Evolutionary conservation across 2,113 vertebrate species (phyloP).

Genomic region (Ictidomys tridecemlineatus): DNA sequence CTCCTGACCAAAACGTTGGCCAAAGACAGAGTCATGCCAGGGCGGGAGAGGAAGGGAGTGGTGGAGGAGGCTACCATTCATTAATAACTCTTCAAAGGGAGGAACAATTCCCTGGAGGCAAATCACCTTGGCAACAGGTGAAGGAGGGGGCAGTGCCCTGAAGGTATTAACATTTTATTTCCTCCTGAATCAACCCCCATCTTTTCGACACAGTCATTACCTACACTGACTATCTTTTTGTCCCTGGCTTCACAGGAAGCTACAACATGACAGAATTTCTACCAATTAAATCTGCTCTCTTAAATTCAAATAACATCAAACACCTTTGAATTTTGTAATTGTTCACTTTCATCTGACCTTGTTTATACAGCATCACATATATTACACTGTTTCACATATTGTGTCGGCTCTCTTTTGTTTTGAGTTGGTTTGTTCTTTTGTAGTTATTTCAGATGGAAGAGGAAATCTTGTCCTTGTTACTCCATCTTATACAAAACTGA

Average conservation of each 20-base stretch:
- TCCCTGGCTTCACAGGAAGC: neutral
- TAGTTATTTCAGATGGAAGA: neutral
- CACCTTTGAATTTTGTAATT: neutral
- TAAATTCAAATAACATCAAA: neutral
- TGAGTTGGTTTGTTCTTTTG: neutral
- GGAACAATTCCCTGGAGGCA: too few species aligned
- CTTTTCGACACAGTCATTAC: too few species aligned
- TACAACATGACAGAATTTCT: neutral
- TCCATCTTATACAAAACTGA: neutral
- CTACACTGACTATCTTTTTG: too few species aligned
- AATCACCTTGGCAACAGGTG: too few species aligned
- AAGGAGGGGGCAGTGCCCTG: too few species aligned
- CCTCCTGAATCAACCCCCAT: too few species aligned
- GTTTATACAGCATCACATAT: neutral
- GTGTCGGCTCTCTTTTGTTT: neutral
- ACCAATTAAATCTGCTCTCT: neutral
- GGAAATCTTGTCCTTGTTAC: neutral
- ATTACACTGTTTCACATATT: neutral
- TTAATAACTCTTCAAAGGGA: too few species aligned
- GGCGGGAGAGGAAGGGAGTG: too few species aligned
- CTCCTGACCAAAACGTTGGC: too few species aligned
- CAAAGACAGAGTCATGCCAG: too few species aligned
- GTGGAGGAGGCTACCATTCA: too few species aligned
- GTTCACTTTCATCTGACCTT: neutral
- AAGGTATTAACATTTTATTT: too few species aligned